Conservation (phyloP, 2,113 vertebrate genomes). For the Potamarius usumacintae region DNA sequence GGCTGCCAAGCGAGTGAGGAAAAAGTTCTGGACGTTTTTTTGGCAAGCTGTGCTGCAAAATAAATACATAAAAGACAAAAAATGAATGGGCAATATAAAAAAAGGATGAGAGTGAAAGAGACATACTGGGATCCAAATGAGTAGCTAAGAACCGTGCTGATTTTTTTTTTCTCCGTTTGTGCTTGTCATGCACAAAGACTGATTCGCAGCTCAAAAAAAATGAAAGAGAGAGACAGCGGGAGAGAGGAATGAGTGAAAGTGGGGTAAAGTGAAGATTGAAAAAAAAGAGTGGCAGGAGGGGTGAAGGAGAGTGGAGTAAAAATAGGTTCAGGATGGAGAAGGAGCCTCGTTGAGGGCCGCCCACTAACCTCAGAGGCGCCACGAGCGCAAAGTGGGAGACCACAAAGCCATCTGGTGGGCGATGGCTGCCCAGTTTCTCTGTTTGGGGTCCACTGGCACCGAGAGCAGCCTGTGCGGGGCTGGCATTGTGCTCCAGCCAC, state of each 20-base stretch:
- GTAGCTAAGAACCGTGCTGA: conserved; percentile 44
- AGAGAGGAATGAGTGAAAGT: conserved; percentile 23
- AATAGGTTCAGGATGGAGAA: conserved; percentile 75
- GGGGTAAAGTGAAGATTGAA: conserved; percentile 35
- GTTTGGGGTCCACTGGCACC: conserved; percentile 43
- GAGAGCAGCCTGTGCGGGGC: conserved; percentile 18
- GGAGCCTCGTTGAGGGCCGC: conserved; percentile 74
- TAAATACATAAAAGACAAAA: conserved; percentile 63
- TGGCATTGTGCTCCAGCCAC: conserved; percentile 1
- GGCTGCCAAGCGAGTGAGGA: conserved; percentile 65
- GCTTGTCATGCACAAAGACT: conserved; percentile 60
- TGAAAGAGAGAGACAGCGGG: conserved; percentile 45
- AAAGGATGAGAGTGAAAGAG: conserved; percentile 22
- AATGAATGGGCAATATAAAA: neutral
- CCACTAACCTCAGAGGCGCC: conserved; percentile 77
- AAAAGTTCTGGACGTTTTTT: conserved; percentile 56
- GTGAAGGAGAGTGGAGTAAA: conserved; percentile 57
- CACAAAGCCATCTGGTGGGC: conserved; percentile 64
- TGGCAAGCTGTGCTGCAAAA: conserved; percentile 63
- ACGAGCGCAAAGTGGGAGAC: conserved; percentile 69
- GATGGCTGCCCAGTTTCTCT: conserved; percentile 61
- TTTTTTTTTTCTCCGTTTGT: conserved; percentile 43
- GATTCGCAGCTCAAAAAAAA: conserved; percentile 59
- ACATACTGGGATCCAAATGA: conserved; percentile 61
- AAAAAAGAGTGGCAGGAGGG: conserved; percentile 36